Base-by-base conservation (phyloP, 2,888 invertebrate genomes). In the Priapulus caudatus region DNA sequence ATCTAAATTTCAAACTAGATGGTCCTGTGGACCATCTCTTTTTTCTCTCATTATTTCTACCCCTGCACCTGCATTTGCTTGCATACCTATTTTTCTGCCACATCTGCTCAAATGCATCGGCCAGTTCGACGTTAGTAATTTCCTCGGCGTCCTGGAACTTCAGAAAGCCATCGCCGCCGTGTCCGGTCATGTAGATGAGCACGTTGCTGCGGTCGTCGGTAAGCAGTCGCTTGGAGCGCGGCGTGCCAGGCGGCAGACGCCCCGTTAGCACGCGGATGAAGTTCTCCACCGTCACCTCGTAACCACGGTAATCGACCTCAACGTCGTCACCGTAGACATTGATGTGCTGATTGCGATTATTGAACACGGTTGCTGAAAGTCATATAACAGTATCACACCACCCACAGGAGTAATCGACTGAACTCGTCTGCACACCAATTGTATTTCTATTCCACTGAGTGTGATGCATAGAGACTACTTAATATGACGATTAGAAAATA, bases 91-190 rank as follows among this genome's bases (percentile, higher is more conserved):
- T 81, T 68, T 98, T 97, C 67, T 97, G 92, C 90, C 93, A 95
- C 98, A 99, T 99, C 73, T 98, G 97, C 68, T 98, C 93, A 51
- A 99, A 79, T 18, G 97, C 97, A 79, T 99, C 97, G 18, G 95
- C 97, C 63, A 99, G 74, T 70, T 99, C 98, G 64, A 93, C 89
- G 71, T 89, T 93, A 1, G 97, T 97, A 20, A 99, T 88, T 74
- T 99, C 98, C 68, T 98, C 95, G 0, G 95, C 90, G 69, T 98
- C 97, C 75, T 99, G 98, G 69, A 99, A 99, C 72, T 99, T 99
- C 0, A 99, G 75, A 69, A 99, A 99, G 0, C 97, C 97, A 75
- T 98, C 97, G 18, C 98, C 98, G 3, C 98, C 98, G 69, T 99
- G 98, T 2, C 78, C 85, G 1, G 95, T 97, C 65, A 97, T 78